A percentile compares a stretch with the other conserved stretches of the same genome.
Evolutionary conservation across 2,888 invertebrate species (phyloP).

Genomic region (Drosophila ustulata): DNA sequence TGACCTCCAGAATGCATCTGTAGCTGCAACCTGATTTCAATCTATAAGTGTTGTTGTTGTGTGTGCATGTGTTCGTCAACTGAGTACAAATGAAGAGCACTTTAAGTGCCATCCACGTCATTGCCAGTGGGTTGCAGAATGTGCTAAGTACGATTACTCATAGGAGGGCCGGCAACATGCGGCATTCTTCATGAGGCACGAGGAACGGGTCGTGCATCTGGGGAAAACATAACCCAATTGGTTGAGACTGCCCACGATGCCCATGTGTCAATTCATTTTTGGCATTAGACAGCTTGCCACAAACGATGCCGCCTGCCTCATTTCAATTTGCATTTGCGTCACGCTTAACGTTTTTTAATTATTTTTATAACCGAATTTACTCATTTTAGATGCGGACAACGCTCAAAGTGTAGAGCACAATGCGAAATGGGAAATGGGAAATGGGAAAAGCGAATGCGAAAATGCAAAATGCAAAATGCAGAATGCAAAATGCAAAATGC

Average conservation of each 20-base stretch:
- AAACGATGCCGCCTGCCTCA: background rate
- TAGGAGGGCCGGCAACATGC: constrained; percentile 7
- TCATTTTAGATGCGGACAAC: constrained; percentile 55
- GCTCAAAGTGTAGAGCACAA: constrained; percentile 9
- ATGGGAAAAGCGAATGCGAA: constrained; percentile 28
- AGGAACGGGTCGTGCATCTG: constrained; percentile 35
- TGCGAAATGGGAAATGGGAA: constrained; percentile 25
- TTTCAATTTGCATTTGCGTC: constrained; percentile 58
- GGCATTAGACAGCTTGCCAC: constrained; percentile 28
- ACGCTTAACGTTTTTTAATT: constrained; percentile 61
- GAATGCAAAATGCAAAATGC: constrained; percentile 39
- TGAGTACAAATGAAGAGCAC: constrained; percentile 61
- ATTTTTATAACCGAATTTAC: constrained; percentile 42
- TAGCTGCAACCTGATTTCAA: constrained; percentile 53
- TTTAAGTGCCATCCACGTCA: constrained; percentile 67
- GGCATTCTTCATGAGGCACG: constrained; percentile 16
- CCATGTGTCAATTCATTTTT: constrained; percentile 67
- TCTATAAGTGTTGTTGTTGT: constrained; percentile 32
- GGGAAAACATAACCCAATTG: constrained; percentile 72
- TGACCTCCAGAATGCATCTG: constrained; percentile 51
- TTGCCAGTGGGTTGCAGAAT: constrained; percentile 47
- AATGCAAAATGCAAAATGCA: constrained; percentile 55
- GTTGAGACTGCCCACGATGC: constrained; percentile 50
- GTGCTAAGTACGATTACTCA: constrained; percentile 23
- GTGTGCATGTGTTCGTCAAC: constrained; percentile 12